phyloP scores from a whole-genome alignment of 2,113 vertebrate genomes.

The Theropithecus gelada region DNA sequence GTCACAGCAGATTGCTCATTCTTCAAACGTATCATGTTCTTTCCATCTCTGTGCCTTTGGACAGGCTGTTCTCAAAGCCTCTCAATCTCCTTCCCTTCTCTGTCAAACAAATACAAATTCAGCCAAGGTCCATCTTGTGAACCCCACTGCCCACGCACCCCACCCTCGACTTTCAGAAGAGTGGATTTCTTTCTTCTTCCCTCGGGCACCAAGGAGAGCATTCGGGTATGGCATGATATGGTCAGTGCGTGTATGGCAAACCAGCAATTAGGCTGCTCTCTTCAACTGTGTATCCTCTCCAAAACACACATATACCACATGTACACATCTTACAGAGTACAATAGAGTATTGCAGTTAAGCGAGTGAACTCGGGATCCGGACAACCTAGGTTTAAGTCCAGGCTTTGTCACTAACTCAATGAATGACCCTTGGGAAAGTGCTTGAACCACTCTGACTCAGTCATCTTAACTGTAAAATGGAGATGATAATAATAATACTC shows the following conservation, averaged over 20 bases:
- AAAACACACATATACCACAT: background rate
- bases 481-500: background rate
- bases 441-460: background rate
- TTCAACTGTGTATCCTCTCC: background rate
- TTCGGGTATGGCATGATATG: background rate
- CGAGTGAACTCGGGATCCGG: background rate
- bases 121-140: background rate
- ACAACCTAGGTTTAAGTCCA: background rate
- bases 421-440: background rate
- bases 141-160: background rate
- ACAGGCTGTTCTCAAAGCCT: background rate
- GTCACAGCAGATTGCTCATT: background rate
- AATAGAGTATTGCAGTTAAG: background rate
- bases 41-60: constrained; percentile 16
- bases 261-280: background rate
- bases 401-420: background rate
- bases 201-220: background rate
- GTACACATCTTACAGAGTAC: background rate
- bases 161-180: background rate
- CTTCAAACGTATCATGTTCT: background rate
- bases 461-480: background rate
- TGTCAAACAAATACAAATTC: background rate
- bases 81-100: background rate
- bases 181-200: background rate
- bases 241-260: background rate